Evolutionary conservation across 1,140 invertebrate species (phyloP).

Genomic region (Trichomalopsis sarcophagae): DNA sequence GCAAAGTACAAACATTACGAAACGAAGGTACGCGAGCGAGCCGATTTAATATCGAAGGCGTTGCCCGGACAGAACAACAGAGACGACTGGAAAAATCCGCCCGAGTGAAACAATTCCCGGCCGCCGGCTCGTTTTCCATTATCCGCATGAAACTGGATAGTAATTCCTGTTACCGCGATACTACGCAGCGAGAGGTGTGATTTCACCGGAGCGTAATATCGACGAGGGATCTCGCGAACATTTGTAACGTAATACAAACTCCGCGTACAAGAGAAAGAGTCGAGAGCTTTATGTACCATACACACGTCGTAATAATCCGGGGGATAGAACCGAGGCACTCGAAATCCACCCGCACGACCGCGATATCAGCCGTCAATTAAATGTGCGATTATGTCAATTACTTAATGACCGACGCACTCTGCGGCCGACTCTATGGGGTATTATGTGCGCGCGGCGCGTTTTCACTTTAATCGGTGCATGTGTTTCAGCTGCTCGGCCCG

Average conservation of each 20-base stretch:
- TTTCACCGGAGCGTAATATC: background rate
- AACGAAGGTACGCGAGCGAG: background rate
- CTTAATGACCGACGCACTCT: constrained; percentile 4
- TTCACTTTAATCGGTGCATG: constrained; percentile 30
- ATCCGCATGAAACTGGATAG: constrained; percentile 41
- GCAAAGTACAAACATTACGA: constrained; percentile 40
- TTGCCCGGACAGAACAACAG: background rate
- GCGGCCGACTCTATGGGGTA: background rate
- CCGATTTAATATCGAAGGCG: constrained; percentile 19
- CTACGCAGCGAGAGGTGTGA: constrained; percentile 12
- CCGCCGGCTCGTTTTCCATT: constrained; percentile 29
- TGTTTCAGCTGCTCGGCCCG: background rate
- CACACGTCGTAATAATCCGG: background rate
- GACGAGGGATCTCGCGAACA: background rate
- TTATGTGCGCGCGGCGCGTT: background rate
- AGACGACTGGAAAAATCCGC: background rate
- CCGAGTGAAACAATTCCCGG: constrained; percentile 21
- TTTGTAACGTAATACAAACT: constrained; percentile 32
- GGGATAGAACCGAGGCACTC: background rate
- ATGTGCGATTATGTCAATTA: constrained; percentile 48
- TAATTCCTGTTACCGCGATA: constrained; percentile 34
- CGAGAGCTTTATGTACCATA: background rate
- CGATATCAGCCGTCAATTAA: constrained; percentile 38
- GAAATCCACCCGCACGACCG: constrained; percentile 1
- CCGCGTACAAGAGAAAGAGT: background rate